Conservation (phyloP, 2,113 vertebrate genomes). For the Australoheros scitulus region DNA sequence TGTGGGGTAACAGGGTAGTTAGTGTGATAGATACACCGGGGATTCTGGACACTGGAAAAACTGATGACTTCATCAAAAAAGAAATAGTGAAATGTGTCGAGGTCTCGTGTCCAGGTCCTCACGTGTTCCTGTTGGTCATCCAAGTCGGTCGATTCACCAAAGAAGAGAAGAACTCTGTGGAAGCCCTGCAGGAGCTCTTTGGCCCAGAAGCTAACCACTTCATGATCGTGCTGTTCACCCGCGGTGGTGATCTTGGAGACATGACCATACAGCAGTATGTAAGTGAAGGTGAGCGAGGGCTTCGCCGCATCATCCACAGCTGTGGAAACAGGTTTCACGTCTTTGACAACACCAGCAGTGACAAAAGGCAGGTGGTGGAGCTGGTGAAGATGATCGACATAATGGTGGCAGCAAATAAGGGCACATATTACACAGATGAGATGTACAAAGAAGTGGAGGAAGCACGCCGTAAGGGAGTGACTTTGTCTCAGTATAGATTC, state of each 20-base stretch:
- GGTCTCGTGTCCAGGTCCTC: no score
- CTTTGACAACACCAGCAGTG: background rate
- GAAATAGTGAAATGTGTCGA: rapidly evolving
- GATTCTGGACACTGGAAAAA: rapidly evolving
- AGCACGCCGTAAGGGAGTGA: background rate
- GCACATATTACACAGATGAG: background rate
- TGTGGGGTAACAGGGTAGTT: background rate
- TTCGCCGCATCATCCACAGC: background rate
- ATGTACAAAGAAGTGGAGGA: background rate
- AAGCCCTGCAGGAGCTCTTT: no score
- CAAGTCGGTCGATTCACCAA: no score
- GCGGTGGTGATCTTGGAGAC: no score
- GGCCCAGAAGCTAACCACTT: no score
- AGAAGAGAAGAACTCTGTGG: no score
- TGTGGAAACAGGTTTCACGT: background rate
- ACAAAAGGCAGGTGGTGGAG: background rate
- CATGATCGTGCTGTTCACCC: no score
- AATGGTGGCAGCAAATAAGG: background rate
- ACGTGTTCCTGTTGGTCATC: no score
- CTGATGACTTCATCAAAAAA: rapidly evolving
- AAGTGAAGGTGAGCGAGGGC: background rate
- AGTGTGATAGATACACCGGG: background rate
- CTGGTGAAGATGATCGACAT: background rate
- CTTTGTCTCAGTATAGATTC: no score
- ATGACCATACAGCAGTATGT: no score